A percentile compares a stretch with the other conserved stretches of the same genome.
phyloP scores from a whole-genome alignment of 2,113 vertebrate species.

The Rhinopomastus cyanomelas region DNA sequence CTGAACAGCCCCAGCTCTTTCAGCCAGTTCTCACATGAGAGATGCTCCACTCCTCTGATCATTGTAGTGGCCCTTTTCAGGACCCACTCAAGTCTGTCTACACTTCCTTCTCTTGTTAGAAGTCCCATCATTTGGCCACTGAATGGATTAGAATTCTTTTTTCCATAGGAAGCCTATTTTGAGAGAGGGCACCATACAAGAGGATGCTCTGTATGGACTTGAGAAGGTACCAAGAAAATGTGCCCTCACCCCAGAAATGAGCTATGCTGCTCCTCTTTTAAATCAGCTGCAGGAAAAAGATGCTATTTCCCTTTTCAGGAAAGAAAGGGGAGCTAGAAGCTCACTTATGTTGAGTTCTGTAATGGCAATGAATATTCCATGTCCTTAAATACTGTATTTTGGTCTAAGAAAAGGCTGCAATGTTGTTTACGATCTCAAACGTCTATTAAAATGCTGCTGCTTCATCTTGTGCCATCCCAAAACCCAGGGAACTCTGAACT shows the following conservation, averaged over 20 bases:
- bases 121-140: background rate
- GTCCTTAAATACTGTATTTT: constrained; percentile 8
- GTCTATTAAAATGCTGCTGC: background rate
- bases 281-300: background rate
- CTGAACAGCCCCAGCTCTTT: too few relatives aligned
- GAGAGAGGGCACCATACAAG: background rate
- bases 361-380: background rate
- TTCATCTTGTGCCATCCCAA: background rate
- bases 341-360: background rate
- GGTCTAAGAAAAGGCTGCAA: background rate
- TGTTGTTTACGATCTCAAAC: background rate
- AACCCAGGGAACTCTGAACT: background rate
- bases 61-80: too few relatives aligned
- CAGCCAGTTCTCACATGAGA: too few relatives aligned
- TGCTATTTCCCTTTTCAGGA: background rate
- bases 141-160: background rate
- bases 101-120: background rate
- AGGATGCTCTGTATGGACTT: background rate
- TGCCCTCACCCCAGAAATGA: background rate
- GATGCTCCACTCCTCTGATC: too few relatives aligned
- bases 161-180: background rate
- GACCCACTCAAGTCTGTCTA: too few relatives aligned
- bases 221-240: background rate
- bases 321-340: background rate
- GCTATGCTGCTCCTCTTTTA: background rate